Evolutionary conservation across 2,888 invertebrate genomes (phyloP), one percentile per base, ranked within the genome.

Genomic region (Phoenoteleia sp.): DNA sequence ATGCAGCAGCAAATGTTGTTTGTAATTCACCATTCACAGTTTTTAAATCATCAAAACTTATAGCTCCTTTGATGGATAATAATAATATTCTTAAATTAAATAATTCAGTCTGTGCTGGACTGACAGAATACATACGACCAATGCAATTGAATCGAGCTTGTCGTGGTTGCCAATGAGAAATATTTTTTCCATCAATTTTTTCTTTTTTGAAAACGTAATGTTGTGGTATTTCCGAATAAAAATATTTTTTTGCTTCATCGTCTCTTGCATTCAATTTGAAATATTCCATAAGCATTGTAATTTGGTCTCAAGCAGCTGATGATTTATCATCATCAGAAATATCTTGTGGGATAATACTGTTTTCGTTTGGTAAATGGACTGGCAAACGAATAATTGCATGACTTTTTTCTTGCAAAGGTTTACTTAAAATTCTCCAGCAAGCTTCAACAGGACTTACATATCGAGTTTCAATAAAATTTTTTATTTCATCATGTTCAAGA

Each of bases 261-360:
- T 42, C 42, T 39, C 23, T 62, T n/a, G 17, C 1, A 42, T 62
- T 62, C 5, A 62, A 15, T 15, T 62, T 39, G 25, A 62, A 62
- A 42, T 42, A 62, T 62, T 62, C 62, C 15, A 62, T 62, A 15
- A 62, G n/a, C 62, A 62, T 62, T 23, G 62, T 62, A 25, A 62
- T 15, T 23, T 62, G 62, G 25, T 62, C n/a, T 25, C 39, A 25
- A 13, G 42, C 62, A 25, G 13, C 23, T 39, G 23, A 39, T 62
- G 42, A 23, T n/a, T 62, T 39, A 6, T 62, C 62, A n/a, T 39
- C n/a, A 27, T 62, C 15, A 13, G 23, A 23, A 11, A n/a, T 6
- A 15, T 62, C 42, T 42, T 62, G n/a, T n/a, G n/a, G n/a, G n/a
- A n/a, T n/a, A n/a, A n/a, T n/a, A n/a, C n/a, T n/a, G n/a, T n/a